These are phyloP conservation scores for Drosophila falleni DNA, from an alignment of 2,888 invertebrate species.

Conservation along the genomic window DNA sequence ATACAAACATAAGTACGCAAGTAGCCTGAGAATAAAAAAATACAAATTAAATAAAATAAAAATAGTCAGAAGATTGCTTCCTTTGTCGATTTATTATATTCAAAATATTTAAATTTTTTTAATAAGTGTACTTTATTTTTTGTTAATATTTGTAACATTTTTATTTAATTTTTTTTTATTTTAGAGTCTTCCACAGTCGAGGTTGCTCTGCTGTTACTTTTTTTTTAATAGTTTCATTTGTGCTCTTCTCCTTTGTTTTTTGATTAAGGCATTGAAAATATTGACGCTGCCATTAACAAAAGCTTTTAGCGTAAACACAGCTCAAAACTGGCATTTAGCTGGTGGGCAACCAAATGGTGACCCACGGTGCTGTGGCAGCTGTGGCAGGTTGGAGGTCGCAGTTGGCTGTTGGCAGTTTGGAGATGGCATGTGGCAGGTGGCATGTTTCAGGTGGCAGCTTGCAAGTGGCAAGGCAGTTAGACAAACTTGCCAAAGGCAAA, in stretches of 20 bases:
- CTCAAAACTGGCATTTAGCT: constrained; percentile 52
- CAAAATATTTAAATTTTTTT: too few relatives aligned
- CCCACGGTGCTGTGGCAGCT: constrained; percentile 7
- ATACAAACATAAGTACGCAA: too few relatives aligned
- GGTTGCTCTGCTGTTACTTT: not conserved
- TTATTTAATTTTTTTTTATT: not conserved
- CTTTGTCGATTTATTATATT: too few relatives aligned
- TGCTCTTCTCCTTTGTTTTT: constrained; percentile 18
- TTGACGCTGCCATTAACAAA: constrained; percentile 73
- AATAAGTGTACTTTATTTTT: too few relatives aligned
- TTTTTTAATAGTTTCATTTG: not conserved
- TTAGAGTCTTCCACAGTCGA: too few relatives aligned
- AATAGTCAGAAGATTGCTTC: too few relatives aligned
- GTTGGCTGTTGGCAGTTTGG: constrained; percentile 9
- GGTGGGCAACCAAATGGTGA: constrained; percentile 10
- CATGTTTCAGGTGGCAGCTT: constrained; percentile 11
- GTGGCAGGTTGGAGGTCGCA: constrained; percentile 4
- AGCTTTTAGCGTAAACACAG: constrained; percentile 71
- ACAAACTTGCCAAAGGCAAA: constrained; percentile 33
- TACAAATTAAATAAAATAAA: too few relatives aligned
- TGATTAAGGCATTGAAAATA: constrained; percentile 63
- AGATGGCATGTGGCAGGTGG: constrained; percentile 1
- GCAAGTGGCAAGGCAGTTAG: constrained; percentile 10
- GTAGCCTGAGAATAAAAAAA: too few relatives aligned
- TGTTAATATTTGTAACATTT: not conserved